Percentiles rank a stretch among this genome's conserved stretches.
These are phyloP conservation scores for Amiota mariae DNA, from an alignment of 2,888 invertebrate species.

Conservation along the genomic window DNA sequence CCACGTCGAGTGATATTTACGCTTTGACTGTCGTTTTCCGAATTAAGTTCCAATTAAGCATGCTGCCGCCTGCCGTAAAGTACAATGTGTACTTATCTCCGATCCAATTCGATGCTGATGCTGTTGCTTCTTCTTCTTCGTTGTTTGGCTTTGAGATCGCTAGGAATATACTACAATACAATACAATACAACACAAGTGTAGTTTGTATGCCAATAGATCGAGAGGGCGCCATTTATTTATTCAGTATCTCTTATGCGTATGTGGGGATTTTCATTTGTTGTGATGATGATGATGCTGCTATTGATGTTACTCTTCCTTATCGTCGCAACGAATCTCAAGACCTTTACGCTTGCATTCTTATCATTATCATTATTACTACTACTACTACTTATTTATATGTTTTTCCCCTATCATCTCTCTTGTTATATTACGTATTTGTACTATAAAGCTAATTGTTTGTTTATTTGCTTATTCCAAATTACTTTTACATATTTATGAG, in stretches of 20 bases:
- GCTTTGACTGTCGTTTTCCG: conserved; percentile 58
- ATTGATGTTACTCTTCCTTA: conserved; percentile 36
- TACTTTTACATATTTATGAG: conserved; percentile 5
- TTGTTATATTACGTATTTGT: background rate
- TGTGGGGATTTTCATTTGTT: background rate
- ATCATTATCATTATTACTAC: conserved; percentile 55
- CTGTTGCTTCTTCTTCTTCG: conserved; percentile 33
- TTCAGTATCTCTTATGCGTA: too few relatives aligned
- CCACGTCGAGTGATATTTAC: conserved; percentile 55
- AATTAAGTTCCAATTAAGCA: conserved; percentile 61
- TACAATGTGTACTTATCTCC: conserved; percentile 28
- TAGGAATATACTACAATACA: too few relatives aligned
- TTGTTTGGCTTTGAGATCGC: too few relatives aligned
- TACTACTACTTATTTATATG: conserved; percentile 3
- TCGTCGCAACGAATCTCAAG: conserved; percentile 51
- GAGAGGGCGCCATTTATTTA: background rate
- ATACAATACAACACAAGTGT: background rate
- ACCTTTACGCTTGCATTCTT: conserved; percentile 51
- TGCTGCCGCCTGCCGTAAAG: conserved; percentile 18
- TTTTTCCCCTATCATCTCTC: background rate
- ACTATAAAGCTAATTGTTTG: conserved; percentile 8
- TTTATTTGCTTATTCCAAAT: conserved; percentile 19
- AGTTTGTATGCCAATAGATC: conserved; percentile 9
- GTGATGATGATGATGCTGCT: conserved; percentile 14
- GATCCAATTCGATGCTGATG: conserved; percentile 26